Conservation (phyloP, 2,797 vertebrate genomes). For the Knipowitschia caucasica region DNA sequence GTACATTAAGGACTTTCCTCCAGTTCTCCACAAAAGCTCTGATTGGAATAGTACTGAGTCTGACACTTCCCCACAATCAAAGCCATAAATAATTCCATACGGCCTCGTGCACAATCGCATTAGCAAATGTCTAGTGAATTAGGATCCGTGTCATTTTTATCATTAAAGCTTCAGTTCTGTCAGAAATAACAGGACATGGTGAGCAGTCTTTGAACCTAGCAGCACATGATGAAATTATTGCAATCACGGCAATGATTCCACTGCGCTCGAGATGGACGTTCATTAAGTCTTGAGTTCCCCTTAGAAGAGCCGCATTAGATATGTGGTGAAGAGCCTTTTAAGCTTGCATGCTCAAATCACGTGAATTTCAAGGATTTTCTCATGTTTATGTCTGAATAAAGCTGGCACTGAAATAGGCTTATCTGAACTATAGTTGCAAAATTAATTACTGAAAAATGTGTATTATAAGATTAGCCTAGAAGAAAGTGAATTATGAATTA, state of each 20-base stretch:
- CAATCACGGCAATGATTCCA: background rate
- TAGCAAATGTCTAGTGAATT: background rate
- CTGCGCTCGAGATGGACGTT: constrained; percentile 1
- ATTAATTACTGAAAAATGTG: constrained; percentile 2
- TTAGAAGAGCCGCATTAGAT: background rate
- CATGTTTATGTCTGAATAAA: background rate
- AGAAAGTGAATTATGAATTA: background rate
- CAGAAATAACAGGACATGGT: constrained; percentile 11
- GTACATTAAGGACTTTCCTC: background rate
- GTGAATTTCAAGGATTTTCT: background rate
- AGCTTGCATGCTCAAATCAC: background rate
- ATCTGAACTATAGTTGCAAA: background rate
- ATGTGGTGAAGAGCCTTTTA: background rate
- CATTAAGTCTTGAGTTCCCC: background rate
- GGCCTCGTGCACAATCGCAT: background rate
- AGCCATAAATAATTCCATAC: background rate
- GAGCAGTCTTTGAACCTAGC: background rate
- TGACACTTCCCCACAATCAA: background rate
- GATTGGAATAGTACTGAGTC: background rate
- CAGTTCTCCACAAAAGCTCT: background rate
- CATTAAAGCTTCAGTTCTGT: background rate
- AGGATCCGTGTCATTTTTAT: background rate
- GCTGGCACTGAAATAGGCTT: background rate
- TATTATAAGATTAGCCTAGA: background rate
- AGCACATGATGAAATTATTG: constrained; percentile 10